Base-by-base conservation (phyloP, 2,797 vertebrate species). In the Melopsittacus undulatus region DNA sequence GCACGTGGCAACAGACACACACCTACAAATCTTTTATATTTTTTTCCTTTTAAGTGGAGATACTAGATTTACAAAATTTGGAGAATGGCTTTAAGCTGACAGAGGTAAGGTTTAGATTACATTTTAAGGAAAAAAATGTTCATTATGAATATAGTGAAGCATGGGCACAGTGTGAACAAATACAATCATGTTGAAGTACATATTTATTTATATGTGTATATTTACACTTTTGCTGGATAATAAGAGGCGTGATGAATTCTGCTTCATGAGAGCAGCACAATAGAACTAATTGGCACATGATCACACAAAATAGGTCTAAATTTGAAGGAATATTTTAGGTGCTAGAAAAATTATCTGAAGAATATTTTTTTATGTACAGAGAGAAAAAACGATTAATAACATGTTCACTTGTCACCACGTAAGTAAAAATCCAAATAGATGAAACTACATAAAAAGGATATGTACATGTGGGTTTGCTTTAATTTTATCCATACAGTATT, bases 401-500 rank as follows among this genome's bases (percentile, higher is more conserved):
- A 45, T 20, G 4, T 69, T n/a, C 4, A 49, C 3, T 64, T 75
- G 21, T 30, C 40, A 51, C 6, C 4, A 13, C 0, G 0, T 42
- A 42, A 32, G 2, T 43, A 32, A 82, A 40, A 64, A 36, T 11
- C 0, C 0, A 30, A 59, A 23, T 7, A 63, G 15, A 21, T 57
- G 11, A 73, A 16, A 42, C 2, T 66, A 29, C 8, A 24, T n/a
- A 43, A 64, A 75, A 76, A 19, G 17, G 0, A 30, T 20, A 40
- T 2, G 0, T 49, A 62, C 77, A 83, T 59, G 74, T 13, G 0
- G 4, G 20, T 93, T 72, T 56, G 1, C 2, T 48, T 40, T 46
- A 23, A 30, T 85, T 75, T 81, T 22, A 51, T 16, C 4, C 2
- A 6, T 29, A 22, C 3, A 7, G 2, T 54, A n/a, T 43, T 43